A percentile compares a stretch with the other conserved stretches of the same genome.
phyloP scores from a whole-genome alignment of 2,113 vertebrate genomes.

The Phalacrocorax carbo region DNA sequence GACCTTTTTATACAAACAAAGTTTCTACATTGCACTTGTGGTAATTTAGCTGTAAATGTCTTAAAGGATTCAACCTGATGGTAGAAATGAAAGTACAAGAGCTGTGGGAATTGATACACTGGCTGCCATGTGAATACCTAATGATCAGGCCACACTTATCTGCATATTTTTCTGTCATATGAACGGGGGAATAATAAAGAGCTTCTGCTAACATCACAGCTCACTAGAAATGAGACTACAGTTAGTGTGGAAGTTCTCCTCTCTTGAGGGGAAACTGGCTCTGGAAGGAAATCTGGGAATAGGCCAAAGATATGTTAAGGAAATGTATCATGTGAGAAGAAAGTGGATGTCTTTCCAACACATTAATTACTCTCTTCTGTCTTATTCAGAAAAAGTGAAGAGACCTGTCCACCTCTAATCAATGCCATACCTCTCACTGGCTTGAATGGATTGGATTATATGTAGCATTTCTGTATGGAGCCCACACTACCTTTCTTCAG shows the following conservation, averaged over 20 bases:
- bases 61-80: neutral
- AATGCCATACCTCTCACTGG: neutral
- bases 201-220: neutral
- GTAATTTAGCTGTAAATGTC: neutral
- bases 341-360: neutral
- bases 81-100: neutral
- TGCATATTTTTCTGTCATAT: neutral
- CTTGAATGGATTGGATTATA: neutral
- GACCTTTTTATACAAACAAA: neutral
- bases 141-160: neutral
- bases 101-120: neutral
- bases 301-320: neutral
- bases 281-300: neutral
- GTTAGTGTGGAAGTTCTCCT: neutral
- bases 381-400: neutral
- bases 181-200: neutral
- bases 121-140: neutral
- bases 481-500: neutral
- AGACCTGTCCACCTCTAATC: neutral
- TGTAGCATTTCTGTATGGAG: neutral
- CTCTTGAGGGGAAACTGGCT: neutral
- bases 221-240: neutral
- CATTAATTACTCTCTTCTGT: neutral
- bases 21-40: neutral
- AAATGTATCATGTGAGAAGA: neutral